Conservation (phyloP, 2,797 vertebrate species). For the Enteromius thamalakanensis region DNA sequence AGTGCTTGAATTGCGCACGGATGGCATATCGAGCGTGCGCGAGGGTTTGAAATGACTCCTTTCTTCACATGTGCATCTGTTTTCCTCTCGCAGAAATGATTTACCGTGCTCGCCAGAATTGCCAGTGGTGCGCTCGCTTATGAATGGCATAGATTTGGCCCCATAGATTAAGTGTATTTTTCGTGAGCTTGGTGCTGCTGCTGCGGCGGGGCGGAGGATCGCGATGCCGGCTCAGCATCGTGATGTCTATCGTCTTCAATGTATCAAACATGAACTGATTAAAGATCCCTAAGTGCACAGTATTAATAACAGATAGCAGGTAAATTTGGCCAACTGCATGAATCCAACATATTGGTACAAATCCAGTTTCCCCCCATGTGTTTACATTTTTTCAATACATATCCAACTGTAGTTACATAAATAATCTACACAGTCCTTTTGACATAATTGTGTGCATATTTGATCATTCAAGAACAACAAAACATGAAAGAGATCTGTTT, state of each 20-base stretch:
- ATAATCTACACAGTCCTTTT: not conserved
- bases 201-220: no score
- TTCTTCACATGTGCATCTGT: no score
- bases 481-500: not conserved
- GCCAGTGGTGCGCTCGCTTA: no score
- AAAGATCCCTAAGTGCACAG: not conserved
- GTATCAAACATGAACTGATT: not conserved
- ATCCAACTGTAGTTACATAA: not conserved
- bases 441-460: not conserved
- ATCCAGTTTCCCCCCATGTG: not conserved
- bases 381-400: not conserved
- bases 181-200: no score
- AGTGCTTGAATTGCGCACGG: no score
- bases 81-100: no score
- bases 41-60: no score
- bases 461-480: not conserved
- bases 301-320: not conserved
- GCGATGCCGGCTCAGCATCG: no score
- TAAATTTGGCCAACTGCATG: not conserved
- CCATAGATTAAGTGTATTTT: no score
- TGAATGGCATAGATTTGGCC: no score
- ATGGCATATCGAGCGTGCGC: no score
- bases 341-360: not conserved
- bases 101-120: no score
- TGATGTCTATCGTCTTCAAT: not conserved